phyloP scores from a whole-genome alignment of 2,888 invertebrate genomes.

The Stomorhina lunata region DNA sequence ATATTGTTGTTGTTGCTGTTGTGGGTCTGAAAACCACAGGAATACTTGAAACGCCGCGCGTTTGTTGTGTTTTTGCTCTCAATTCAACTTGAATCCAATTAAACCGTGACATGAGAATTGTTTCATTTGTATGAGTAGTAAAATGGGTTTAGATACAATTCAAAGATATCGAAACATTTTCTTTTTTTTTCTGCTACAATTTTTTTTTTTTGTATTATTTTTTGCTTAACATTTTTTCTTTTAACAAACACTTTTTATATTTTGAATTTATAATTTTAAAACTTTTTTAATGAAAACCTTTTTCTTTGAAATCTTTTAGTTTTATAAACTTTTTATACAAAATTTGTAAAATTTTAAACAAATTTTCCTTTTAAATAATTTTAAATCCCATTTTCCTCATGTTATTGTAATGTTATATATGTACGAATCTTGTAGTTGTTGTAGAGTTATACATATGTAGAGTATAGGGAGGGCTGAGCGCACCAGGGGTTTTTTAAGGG shows the following conservation, averaged over 20 bases:
- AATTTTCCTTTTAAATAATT: constrained; percentile 17
- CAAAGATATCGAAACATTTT: constrained; percentile 72
- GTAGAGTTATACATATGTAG: background rate
- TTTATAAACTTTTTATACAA: background rate
- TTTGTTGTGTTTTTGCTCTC: constrained; percentile 63
- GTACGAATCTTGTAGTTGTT: constrained; percentile 27
- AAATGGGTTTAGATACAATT: constrained; percentile 77
- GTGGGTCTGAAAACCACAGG: constrained; percentile 63
- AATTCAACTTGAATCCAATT: constrained; percentile 74
- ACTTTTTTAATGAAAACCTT: background rate
- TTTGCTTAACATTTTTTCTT: background rate
- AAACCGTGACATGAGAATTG: constrained; percentile 72
- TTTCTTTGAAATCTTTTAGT: background rate
- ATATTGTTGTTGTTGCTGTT: constrained; percentile 28
- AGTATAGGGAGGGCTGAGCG: constrained; percentile 62
- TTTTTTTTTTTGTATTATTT: background rate
- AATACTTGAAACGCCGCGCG: constrained; percentile 68
- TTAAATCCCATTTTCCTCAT: constrained; percentile 34
- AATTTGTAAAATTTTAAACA: background rate
- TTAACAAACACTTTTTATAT: constrained; percentile 7
- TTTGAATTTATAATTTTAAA: background rate
- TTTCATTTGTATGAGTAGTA: constrained; percentile 65
- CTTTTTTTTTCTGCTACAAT: constrained; percentile 46
- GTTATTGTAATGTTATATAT: constrained; percentile 42
- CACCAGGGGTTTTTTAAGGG: constrained; percentile 70